Evolutionary conservation across 2,797 vertebrate species (phyloP), one percentile per base, ranked within the genome.

Genomic region (Chromis chromis): DNA sequence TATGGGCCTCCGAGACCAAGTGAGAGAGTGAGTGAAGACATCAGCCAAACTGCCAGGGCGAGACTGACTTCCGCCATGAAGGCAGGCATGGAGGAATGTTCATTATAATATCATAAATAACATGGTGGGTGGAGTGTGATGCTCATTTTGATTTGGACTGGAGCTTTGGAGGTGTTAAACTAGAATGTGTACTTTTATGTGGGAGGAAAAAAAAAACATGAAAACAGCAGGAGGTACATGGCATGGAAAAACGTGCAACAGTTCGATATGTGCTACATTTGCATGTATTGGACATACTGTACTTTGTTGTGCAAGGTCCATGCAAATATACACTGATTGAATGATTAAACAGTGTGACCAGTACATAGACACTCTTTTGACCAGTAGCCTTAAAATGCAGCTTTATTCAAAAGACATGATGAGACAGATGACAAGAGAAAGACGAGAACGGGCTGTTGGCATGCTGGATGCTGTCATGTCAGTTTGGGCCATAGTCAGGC

Each of bases 11-110:
- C 3, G 16, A 65, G 58, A 78, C 65, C 33, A 33, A 71, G 50
- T 11, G 48, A 76, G 55, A 58, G 63, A 68, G n/a, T 4, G 17
- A 56, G 50, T 4, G 28, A 79, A 71, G 70, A 54, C 67, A 82
- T 89, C 79, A 75, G 21, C 33, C 60, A 64, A 82, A 82, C 44
- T 70, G 83, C 68, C 78, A 3, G 6, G 9, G 85, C 61, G 79
- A 64, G 62, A 74, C n/a, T 82, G 85, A 86, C 80, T 86, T 63
- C 62, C 14, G 49, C n/a, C 63, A 24, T 33, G 17, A 72, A 70
- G 61, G 21, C 46, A 57, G 39, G 55, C 21, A 11, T 46, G 16
- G 19, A 52, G 39, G 55, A 25, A 13, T 46, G 16, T 46, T 74
- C 46, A 76, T 80, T 46, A 72, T 54, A 52, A 53, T 27, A 25